Evolutionary conservation across 2,797 vertebrate species (phyloP), one percentile per base, ranked within the genome.

Genomic region (Phalanger gymnotis): DNA sequence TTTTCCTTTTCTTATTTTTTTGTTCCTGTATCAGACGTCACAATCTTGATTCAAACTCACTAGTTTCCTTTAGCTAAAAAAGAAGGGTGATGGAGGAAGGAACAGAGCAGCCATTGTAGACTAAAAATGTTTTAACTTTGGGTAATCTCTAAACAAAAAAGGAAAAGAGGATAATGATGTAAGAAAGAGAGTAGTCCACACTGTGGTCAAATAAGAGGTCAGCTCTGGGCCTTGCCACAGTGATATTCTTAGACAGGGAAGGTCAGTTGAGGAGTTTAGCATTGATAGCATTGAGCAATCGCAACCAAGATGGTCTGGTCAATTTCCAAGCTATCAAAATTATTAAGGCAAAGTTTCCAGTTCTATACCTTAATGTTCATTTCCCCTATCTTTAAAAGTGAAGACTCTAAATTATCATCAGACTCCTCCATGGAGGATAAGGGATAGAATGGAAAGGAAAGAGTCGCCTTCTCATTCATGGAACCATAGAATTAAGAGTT

Each of bases 221-320:
- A 90, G 98, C 40, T 87, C 73, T 87, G 73, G 73, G 73, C 40
- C 40, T 87, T 87, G 73, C 98, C 98, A 97, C 98, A 98, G 96
- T 96, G 98, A 95, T 98, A 97, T 98, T 98, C 95, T 98, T 98
- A 98, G 90, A 90, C 90, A 53, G 53, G 52, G 90, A 34, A 30
- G 53, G 51, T 90, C 53, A 90, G 13, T 11, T 90, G 53, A 54
- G 51, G 52, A 89, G 31, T 61, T 61, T 27, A 47, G 73, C 73
- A 51, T 87, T 51, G 40, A 25, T 51, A 87, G 40, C 40, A 87
- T 51, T 87, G 40, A 27, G 10, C 40, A 87, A 87, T 47, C 40
- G 27, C 25, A 51, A 28, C 22, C 73, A 51, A 51, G 51, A 87
- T 87, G 40, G 40, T 47, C 73, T 81, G 73, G 40, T 9, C 40